phyloP scores from a whole-genome alignment of 64 coral and sea anemone species.

The Porites lutea region DNA sequence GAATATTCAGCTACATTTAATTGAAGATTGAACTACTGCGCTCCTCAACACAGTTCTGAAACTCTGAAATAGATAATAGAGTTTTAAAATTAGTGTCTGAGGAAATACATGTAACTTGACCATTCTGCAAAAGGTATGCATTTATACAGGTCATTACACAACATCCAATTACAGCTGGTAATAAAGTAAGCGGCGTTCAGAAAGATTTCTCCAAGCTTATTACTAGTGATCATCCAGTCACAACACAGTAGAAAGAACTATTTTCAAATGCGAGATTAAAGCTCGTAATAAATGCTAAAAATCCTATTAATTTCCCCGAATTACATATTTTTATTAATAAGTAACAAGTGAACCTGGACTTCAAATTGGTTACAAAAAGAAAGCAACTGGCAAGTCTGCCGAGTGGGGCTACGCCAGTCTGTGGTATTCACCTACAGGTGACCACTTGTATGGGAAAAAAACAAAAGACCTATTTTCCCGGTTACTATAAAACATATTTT shows the following conservation, averaged over 20 bases:
- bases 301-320: no score
- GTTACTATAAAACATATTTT: not conserved
- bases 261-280: not conserved
- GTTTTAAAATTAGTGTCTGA: not conserved
- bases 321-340: not conserved
- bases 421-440: slow-evolving; percentile 1
- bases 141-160: no score
- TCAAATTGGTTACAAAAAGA: not conserved
- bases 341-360: not conserved
- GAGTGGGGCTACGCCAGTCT: not conserved
- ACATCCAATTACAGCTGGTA: no score
- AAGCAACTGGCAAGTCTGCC: not conserved
- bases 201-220: no score
- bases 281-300: not conserved
- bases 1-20: not conserved
- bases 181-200: no score
- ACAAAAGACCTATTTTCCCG: no score
- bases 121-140: no score
- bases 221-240: no score
- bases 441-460: not conserved
- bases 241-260: no score
- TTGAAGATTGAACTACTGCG: not conserved
- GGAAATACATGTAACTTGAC: no score
- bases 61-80: not conserved
- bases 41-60: not conserved